Evolutionary conservation across 1,140 invertebrate species (phyloP).

Genomic region (Drosophila bocqueti): DNA sequence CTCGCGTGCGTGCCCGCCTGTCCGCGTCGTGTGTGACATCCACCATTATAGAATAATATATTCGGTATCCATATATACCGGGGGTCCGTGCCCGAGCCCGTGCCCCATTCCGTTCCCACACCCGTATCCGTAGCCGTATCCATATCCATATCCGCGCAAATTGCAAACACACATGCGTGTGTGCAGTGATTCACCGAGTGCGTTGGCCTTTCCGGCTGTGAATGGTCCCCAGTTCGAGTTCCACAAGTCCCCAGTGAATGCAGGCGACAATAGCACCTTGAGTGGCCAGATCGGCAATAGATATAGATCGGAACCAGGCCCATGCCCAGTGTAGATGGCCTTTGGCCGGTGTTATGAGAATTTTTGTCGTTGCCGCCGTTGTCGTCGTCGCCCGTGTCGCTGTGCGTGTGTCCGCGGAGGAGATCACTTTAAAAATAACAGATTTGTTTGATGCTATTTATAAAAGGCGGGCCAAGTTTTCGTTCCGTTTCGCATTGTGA

Average conservation of each 20-base stretch:
- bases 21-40: slow-evolving; percentile 43
- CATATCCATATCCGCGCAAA: slow-evolving; percentile 19
- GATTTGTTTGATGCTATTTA: slow-evolving; percentile 84
- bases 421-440: slow-evolving; percentile 81
- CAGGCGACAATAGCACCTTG: slow-evolving; percentile 21
- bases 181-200: slow-evolving; percentile 72
- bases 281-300: slow-evolving; percentile 27
- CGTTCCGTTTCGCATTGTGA: slow-evolving; percentile 50
- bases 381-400: slow-evolving; percentile 39
- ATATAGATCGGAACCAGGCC: slow-evolving; percentile 14
- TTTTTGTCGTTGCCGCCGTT: slow-evolving; percentile 26
- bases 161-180: slow-evolving; percentile 42
- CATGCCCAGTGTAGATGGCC: slow-evolving; percentile 30
- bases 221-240: slow-evolving; percentile 21
- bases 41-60: slow-evolving; percentile 50
- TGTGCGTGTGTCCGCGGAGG: slow-evolving; percentile 62
- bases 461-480: slow-evolving; percentile 79
- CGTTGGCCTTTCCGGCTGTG: slow-evolving; percentile 59
- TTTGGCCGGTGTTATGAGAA: slow-evolving; percentile 53
- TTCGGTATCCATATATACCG: slow-evolving; percentile 31
- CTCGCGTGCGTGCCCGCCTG: slow-evolving; percentile 28
- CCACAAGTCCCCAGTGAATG: slow-evolving; percentile 34
- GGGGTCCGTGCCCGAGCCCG: background rate
- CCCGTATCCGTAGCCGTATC: slow-evolving; percentile 1
- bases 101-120: background rate